Percentiles rank a stretch among this genome's conserved stretches.
Conservation (phyloP, 2,888 invertebrate genomes). For the Drosophila mayaguana region DNA sequence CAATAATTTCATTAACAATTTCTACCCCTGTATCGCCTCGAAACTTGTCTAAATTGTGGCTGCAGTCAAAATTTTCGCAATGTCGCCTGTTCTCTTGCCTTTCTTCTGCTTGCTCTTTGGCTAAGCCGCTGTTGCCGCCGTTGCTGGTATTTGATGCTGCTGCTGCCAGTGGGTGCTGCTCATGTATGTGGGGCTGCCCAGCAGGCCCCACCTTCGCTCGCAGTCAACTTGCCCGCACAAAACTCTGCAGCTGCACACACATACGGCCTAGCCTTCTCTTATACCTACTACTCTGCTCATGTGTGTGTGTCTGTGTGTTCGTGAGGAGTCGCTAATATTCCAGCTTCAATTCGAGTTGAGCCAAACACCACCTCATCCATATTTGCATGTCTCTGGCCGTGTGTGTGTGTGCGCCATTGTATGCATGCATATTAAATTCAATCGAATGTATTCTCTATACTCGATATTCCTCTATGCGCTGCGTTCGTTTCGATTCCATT, state of each 20-base stretch:
- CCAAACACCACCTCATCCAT: constrained; percentile 15
- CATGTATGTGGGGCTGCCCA: constrained; percentile 22
- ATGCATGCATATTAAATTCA: constrained; percentile 84
- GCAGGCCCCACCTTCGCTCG: background rate
- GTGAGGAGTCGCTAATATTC: constrained; percentile 29
- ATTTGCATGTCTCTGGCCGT: constrained; percentile 28
- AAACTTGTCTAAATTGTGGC: constrained; percentile 1
- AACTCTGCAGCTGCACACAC: constrained; percentile 49
- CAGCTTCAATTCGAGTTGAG: constrained; percentile 22
- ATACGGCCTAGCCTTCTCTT: constrained; percentile 36
- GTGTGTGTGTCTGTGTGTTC: constrained; percentile 7
- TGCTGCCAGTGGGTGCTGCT: constrained; percentile 22
- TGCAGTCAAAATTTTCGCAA: constrained; percentile 63
- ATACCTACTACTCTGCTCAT: constrained; percentile 23
- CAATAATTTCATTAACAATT: constrained; percentile 1
- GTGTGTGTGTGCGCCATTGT: constrained; percentile 64
- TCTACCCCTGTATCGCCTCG: constrained; percentile 25
- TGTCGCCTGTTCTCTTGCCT: constrained; percentile 54
- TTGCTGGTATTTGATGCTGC: constrained; percentile 59
- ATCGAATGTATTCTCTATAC: constrained; percentile 82
- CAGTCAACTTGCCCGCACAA: background rate
- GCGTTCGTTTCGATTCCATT: constrained; percentile 19
- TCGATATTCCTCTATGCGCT: constrained; percentile 55
- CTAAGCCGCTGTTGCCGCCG: constrained; percentile 51
- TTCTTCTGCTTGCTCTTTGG: constrained; percentile 67